Conservation (phyloP, 2,113 vertebrate genomes). For the Hippocampus abdominalis region DNA sequence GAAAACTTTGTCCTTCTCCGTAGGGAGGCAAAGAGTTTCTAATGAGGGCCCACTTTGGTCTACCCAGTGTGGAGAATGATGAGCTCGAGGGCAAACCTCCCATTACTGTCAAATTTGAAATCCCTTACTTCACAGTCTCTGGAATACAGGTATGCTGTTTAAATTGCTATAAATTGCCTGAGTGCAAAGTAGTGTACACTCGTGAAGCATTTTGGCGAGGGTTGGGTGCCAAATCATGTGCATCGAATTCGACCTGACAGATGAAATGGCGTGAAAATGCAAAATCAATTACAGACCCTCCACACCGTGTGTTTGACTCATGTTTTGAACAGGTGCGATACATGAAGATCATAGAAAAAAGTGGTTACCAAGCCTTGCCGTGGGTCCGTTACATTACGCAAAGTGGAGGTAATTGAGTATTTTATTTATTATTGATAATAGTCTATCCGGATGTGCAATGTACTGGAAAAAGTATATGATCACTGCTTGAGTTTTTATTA, state of each 20-base stretch:
- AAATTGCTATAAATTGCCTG: neutral
- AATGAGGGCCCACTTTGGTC: slow-evolving; percentile 91
- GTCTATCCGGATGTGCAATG: neutral
- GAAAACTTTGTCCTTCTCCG: neutral
- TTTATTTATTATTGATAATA: neutral
- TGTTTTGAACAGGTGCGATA: slow-evolving; percentile 78
- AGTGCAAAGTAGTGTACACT: neutral
- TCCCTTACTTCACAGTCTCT: slow-evolving; percentile 93
- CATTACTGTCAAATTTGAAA: slow-evolving; percentile 90
- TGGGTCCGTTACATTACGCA: slow-evolving; percentile 95
- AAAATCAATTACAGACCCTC: neutral
- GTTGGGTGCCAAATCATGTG: neutral
- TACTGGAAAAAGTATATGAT: neutral
- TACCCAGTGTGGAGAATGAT: slow-evolving; percentile 88
- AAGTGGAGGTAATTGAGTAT: slow-evolving; percentile 78
- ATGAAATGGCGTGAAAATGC: neutral
- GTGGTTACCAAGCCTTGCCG: slow-evolving; percentile 81
- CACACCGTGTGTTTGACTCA: neutral
- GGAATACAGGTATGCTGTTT: slow-evolving; percentile 83
- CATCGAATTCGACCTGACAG: neutral
- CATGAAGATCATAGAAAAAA: slow-evolving; percentile 96
- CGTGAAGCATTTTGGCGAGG: neutral
- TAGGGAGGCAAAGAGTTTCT: slow-evolving; percentile 93
- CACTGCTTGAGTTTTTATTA: neutral
- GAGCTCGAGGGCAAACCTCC: slow-evolving; percentile 86